Percentiles rank a stretch among this genome's conserved stretches.
Conservation (phyloP, 2,888 invertebrate genomes). For the Agrypnus murinus region DNA sequence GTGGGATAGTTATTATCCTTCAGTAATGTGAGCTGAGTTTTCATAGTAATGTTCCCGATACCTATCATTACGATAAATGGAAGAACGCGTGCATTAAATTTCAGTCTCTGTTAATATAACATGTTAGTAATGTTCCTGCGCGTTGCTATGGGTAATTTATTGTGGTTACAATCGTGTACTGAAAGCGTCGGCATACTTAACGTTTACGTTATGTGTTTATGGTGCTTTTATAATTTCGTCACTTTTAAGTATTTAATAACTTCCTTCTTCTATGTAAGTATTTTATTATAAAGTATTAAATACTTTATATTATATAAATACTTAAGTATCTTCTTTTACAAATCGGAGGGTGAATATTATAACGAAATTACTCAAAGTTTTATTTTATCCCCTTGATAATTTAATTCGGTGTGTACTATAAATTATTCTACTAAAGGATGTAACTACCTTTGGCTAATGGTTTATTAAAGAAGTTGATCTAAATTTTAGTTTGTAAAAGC, state of each 20-base stretch:
- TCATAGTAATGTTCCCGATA: not conserved
- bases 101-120: conserved; percentile 27
- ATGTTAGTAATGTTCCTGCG: conserved; percentile 34
- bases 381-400: not conserved
- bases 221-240: not conserved
- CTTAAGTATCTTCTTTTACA: not conserved
- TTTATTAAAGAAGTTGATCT: conserved; percentile 3
- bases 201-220: conserved; percentile 12
- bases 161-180: conserved; percentile 6
- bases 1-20: not conserved
- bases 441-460: not conserved
- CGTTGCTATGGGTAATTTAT: conserved; percentile 40
- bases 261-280: not conserved
- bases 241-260: not conserved
- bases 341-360: not conserved
- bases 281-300: conserved; percentile 1
- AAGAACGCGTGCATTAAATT: conserved; percentile 19
- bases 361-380: not conserved
- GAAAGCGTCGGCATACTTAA: conserved; percentile 5
- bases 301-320: not conserved
- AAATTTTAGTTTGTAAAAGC: conserved; percentile 21
- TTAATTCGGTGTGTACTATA: conserved; percentile 7
- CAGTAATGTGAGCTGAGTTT: conserved; percentile 1
- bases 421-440: conserved; percentile 1
- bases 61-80: conserved; percentile 29